Evolutionary conservation across 1,140 invertebrate genomes (phyloP), one percentile per base, ranked within the genome.

Genomic region (Littorina saxatilis): DNA sequence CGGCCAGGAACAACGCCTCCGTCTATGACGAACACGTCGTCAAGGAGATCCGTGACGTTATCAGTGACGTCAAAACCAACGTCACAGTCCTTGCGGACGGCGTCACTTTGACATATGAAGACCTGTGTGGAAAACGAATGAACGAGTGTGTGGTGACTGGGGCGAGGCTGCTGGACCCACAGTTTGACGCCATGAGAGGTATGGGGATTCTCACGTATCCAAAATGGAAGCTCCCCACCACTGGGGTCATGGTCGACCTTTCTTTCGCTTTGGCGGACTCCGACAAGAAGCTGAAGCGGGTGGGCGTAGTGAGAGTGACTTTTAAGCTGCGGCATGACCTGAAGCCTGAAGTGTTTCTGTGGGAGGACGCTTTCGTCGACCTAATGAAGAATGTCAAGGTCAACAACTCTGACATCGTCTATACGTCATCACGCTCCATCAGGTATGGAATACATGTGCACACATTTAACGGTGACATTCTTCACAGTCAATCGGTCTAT

Each of bases 201-300:
- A 63, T 43, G 37, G 76, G 76, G 5, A 43, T 63, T n/a, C 55
- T 78, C 15, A 78, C 55, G 17, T 78, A 78, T 58, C 76, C 76
- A 4, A 78, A 78, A 58, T 78, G 76, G 76, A 78, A 9, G 58
- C 55, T 78, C 20, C 76, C 76, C 52, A 78, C 32, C 76, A 78
- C 52, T 20, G 55, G 55, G 0, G 58, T 39, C 37, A 27, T n/a
- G 0, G 55, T 78, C 15, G 76, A 78, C 39, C 58, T 78, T 0
- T 63, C 55, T 9, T 78, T 78, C 76, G 76, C 76, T 15, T 29
- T 78, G 76, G 76, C 55, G 15, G 76, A 78, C 55, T 20, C 76
- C 23, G 76, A 78, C 58, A 66, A 9, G 11, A 1, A 63, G 20
- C 76, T 78, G 76, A 37, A 39, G 23, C 3, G 55, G 29, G 76